Conservation (phyloP, 1,140 invertebrate genomes). For the Gryon sp. region DNA sequence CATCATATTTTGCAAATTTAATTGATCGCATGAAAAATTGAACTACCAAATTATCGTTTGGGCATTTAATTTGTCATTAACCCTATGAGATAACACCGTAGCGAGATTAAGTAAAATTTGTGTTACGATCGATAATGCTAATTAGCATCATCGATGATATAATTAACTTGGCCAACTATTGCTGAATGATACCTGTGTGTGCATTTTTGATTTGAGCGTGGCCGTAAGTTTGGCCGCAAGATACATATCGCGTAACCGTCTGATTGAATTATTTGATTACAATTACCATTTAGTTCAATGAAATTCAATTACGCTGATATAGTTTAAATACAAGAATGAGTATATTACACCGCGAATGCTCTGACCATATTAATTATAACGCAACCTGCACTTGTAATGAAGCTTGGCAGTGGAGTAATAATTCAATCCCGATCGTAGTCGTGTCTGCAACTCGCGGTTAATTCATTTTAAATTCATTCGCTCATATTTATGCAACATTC, state of each 20-base stretch:
- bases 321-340: conserved; percentile 58
- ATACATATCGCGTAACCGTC: conserved; percentile 36
- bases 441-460: conserved; percentile 50
- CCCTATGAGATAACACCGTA: conserved; percentile 7
- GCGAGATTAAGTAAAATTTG: conserved; percentile 45
- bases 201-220: conserved; percentile 44
- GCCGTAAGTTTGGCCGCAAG: conserved; percentile 46
- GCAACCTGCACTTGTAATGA: conserved; percentile 52
- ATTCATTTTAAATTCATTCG: conserved; percentile 55
- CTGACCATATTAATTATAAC: conserved; percentile 55
- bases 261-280: conserved; percentile 55
- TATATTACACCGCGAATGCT: conserved; percentile 44
- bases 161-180: conserved; percentile 35
- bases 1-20: no score
- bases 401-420: conserved; percentile 41
- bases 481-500: conserved; percentile 47
- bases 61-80: conserved; percentile 41
- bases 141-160: conserved; percentile 43
- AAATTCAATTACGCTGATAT: conserved; percentile 57
- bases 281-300: conserved; percentile 55
- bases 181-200: conserved; percentile 8
- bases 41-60: no score
- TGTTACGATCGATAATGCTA: conserved; percentile 29
- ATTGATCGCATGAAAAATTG: no score
- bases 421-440: conserved; percentile 51